Evolutionary conservation across 2,113 vertebrate genomes (phyloP).

Genomic region (Muntiacus reevesi): DNA sequence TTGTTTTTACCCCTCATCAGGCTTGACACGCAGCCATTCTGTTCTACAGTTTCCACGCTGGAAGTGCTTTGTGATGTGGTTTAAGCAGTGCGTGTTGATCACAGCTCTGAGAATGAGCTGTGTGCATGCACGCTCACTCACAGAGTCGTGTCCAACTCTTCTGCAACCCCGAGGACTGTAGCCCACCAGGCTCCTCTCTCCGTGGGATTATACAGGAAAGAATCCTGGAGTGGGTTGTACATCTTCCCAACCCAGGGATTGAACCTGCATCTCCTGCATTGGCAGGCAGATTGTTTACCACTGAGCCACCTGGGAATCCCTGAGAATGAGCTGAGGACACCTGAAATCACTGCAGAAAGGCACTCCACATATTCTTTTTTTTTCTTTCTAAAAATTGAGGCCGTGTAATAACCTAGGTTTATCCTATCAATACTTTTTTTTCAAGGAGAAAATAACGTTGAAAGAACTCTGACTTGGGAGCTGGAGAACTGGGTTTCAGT

Average conservation of each 20-base stretch:
- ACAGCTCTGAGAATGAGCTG: neutral
- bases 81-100: accelerated
- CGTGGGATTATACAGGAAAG: neutral
- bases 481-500: neutral
- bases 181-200: neutral
- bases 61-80: conserved; percentile 14
- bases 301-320: neutral
- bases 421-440: neutral
- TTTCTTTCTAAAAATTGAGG: neutral
- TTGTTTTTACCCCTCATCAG: neutral
- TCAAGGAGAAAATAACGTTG: neutral
- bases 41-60: neutral
- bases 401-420: accelerated
- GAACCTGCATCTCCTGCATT: neutral
- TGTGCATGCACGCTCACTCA: neutral
- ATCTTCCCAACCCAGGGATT: neutral
- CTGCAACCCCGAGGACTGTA: neutral
- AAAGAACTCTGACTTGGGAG: neutral
- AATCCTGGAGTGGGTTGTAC: neutral
- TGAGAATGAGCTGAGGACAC: neutral
- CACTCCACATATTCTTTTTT: neutral
- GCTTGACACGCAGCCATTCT: neutral
- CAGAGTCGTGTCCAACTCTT: neutral
- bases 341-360: neutral
- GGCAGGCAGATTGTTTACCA: neutral